Evolutionary conservation across 1,140 invertebrate species (phyloP).

Genomic region (Musca domestica): DNA sequence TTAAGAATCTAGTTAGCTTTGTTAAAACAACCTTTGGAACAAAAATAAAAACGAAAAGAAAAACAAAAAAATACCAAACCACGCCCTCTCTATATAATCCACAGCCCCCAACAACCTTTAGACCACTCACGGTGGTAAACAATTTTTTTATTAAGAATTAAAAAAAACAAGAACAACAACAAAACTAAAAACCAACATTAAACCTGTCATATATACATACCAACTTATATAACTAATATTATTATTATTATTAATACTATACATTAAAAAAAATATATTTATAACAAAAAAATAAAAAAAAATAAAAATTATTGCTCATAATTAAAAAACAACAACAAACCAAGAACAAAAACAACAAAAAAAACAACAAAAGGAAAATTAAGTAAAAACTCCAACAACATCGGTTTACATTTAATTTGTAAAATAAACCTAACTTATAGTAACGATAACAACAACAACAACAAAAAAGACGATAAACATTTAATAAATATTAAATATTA

Average conservation of each 20-base stretch:
- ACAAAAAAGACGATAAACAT: not conserved
- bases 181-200: no score
- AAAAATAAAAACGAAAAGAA: no score
- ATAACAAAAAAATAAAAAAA: not conserved
- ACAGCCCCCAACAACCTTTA: no score
- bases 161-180: no score
- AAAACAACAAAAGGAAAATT: not conserved
- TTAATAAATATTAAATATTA: conserved; percentile 12
- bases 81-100: no score
- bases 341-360: not conserved
- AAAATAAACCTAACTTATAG: not conserved
- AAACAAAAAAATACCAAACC: no score
- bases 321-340: not conserved
- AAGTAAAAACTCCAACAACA: not conserved
- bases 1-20: conserved; percentile 18
- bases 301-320: conserved; percentile 14
- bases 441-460: conserved; percentile 1
- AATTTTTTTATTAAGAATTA: no score
- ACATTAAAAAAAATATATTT: no score
- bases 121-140: no score
- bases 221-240: no score
- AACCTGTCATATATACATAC: no score
- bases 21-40: not conserved
- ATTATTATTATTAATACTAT: no score
- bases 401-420: conserved; percentile 16